These are phyloP conservation scores for Chunga burmeisteri DNA, from an alignment of 2,113 vertebrate species.

Conservation along the genomic window DNA sequence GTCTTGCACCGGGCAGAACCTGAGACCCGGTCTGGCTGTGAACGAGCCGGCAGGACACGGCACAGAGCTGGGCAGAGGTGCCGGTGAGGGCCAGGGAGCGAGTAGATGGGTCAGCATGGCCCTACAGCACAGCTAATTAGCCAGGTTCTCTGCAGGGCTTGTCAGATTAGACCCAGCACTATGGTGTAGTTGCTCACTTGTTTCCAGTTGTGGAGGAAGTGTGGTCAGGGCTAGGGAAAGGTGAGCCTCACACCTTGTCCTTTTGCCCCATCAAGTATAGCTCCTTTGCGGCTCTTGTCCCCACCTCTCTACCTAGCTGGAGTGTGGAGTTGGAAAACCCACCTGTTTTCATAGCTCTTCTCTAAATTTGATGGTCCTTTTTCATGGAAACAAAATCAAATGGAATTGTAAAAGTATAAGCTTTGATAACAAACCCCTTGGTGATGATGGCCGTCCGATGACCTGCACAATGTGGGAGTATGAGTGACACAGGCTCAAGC, in stretches of 20 bases:
- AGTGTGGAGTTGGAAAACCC: fast-evolving
- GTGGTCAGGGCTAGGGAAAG: background rate
- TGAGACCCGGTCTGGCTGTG: background rate
- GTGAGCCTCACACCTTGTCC: background rate
- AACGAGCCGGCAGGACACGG: fast-evolving
- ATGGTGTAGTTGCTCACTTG: background rate
- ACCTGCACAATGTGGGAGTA: background rate
- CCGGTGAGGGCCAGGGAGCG: fast-evolving
- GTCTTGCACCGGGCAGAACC: background rate
- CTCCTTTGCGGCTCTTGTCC: background rate
- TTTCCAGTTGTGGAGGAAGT: background rate
- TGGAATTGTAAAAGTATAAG: background rate
- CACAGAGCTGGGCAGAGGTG: fast-evolving
- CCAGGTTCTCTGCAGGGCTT: background rate
- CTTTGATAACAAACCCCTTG: background rate
- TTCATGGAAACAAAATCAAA: background rate
- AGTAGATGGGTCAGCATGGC: fast-evolving
- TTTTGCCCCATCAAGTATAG: background rate
- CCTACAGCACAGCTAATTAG: background rate
- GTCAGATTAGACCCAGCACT: background rate
- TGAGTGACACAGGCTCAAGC: background rate
- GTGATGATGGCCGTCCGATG: background rate
- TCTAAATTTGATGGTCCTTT: background rate
- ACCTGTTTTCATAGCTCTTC: background rate
- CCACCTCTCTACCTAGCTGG: background rate